A percentile compares a stretch with the other conserved stretches of the same genome.
Conservation (phyloP, 2,888 invertebrate genomes). For the Panopea generosa region DNA sequence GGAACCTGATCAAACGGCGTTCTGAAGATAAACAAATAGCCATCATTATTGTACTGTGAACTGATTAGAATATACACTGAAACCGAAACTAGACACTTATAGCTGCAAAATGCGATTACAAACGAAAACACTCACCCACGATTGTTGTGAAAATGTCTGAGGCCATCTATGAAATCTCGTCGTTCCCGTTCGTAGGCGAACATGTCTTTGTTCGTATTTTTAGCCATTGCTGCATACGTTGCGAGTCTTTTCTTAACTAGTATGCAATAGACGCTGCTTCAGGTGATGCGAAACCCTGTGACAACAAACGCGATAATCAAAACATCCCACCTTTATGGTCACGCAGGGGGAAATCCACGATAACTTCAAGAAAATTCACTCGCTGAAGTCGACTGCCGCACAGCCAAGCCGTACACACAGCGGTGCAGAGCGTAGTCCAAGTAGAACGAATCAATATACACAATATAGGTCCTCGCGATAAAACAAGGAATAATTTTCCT, state of each 20-base stretch:
- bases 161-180: slow-evolving; percentile 92
- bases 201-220: slow-evolving; percentile 89
- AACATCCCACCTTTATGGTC: slow-evolving; percentile 71
- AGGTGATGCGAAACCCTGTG: slow-evolving; percentile 66
- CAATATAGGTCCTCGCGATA: slow-evolving; percentile 57
- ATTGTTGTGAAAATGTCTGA: slow-evolving; percentile 95
- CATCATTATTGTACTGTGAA: not conserved
- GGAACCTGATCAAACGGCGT: slow-evolving; percentile 90
- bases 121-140: slow-evolving; percentile 91
- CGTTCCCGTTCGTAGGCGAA: slow-evolving; percentile 92
- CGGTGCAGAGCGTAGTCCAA: slow-evolving; percentile 43
- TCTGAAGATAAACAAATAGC: slow-evolving; percentile 85
- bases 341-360: slow-evolving; percentile 74
- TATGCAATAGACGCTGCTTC: slow-evolving; percentile 53
- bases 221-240: slow-evolving; percentile 86
- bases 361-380: slow-evolving; percentile 72
- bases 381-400: slow-evolving; percentile 69
- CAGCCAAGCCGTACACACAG: slow-evolving; percentile 50
- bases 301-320: slow-evolving; percentile 69
- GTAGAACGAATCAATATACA: slow-evolving; percentile 56
- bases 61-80: not conserved
- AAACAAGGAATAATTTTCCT: slow-evolving; percentile 64
- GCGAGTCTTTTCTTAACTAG: slow-evolving; percentile 26
- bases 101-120: not conserved
- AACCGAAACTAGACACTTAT: slow-evolving; percentile 25